phyloP scores from a whole-genome alignment of 53 echinoderm and acorn worm genomes.

The Paracentrotus lividus region DNA sequence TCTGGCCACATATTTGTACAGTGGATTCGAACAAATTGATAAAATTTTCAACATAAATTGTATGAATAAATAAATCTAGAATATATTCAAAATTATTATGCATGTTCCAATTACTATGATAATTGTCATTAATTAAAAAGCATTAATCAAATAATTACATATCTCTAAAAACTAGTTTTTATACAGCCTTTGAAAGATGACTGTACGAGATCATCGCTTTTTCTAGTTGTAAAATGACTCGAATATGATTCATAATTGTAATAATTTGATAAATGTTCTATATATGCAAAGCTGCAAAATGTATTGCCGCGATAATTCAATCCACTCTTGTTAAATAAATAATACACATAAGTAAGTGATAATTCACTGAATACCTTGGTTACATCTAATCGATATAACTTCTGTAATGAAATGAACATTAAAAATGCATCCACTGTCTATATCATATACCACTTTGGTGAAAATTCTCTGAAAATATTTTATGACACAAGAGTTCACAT shows the following conservation, averaged over 20 bases:
- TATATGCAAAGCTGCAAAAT: constrained; percentile 36
- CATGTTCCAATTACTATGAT: neutral
- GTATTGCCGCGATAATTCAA: constrained; percentile 30
- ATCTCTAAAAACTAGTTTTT: neutral
- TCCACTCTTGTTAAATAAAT: neutral
- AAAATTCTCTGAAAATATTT: constrained; percentile 22
- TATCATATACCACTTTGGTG: constrained; percentile 28
- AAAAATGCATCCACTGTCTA: constrained; percentile 27
- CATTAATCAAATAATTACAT: neutral
- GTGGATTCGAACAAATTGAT: no score
- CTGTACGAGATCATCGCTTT: neutral
- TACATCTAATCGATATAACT: neutral
- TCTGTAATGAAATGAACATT: neutral
- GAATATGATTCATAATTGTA: constrained; percentile 21
- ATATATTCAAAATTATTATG: neutral
- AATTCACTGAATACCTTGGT: constrained; percentile 12
- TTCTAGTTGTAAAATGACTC: neutral
- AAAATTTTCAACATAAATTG: no score
- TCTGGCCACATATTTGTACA: neutral
- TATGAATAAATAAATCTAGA: neutral
- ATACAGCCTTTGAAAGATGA: neutral
- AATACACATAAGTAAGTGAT: constrained; percentile 12
- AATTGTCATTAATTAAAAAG: neutral
- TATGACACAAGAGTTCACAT: neutral
- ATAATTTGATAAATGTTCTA: neutral